Evolutionary conservation across 1,140 invertebrate species (phyloP), one percentile per base, ranked within the genome.

Genomic region (Drosophila erecta): DNA sequence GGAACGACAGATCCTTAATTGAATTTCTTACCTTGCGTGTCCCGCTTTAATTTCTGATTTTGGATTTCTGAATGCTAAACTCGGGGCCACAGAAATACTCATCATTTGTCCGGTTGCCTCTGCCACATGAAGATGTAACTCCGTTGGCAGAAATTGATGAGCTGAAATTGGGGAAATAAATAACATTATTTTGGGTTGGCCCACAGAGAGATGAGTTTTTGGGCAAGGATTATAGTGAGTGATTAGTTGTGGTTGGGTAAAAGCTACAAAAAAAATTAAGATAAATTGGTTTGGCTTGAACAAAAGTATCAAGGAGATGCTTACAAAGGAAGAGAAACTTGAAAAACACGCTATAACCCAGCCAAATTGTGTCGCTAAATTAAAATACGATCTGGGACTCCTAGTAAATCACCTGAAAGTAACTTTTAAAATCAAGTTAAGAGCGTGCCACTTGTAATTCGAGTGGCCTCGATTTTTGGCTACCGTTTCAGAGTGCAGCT

Each of bases 1-100:
- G 20, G 49, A 59, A 24, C 41, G 83, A 85, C 83, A 85, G 81
- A 75, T 87, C 30, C 70, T 70, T 85, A 85, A 85, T 85, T 85
- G 83, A 78, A 81, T 87, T 85, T 81, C 64, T 60, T 59, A 14
- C 38, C 37, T 70, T 70, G 66, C 66, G 64, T 70, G 66, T 33
- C 30, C 35, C 24, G 47, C 50, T 24, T 70, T 38, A 46, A 70
- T 70, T 70, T 70, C 50, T 15, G 37, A 17, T 70, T 70, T 70
- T 41, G 15, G 37, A 17, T 27, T 35, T 24, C 22, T 33, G 22
- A 14, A 38, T 14, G 11, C 37, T 38, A 10, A 38, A 38, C 14
- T 17, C 15, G 4, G 12, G 30, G n/a, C 44, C 56, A 33, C 44
- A n/a, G 46, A 30, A 58, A 57, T 17, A 30, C 59, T 27, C 60